Evolutionary conservation across 2,888 invertebrate genomes (phyloP).

Genomic region (Aradus depressus): DNA sequence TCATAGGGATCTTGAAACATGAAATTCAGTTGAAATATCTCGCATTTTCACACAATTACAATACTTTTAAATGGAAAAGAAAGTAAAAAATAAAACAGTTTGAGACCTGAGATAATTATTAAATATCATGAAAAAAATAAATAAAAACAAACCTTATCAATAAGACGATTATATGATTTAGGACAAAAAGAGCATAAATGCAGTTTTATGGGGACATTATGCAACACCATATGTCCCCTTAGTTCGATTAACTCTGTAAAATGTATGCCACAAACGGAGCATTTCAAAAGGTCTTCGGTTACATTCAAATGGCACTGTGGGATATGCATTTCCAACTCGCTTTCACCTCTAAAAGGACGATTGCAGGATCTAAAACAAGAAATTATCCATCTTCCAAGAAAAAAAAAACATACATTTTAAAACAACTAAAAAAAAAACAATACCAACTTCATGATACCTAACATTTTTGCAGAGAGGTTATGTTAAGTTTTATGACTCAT

Average conservation of each 20-base stretch:
- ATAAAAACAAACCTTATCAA: slow-evolving; percentile 10
- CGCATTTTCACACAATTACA: too few species aligned
- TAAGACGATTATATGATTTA: slow-evolving; percentile 12
- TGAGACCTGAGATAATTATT: too few species aligned
- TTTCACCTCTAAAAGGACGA: slow-evolving; percentile 14
- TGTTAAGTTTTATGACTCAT: too few species aligned
- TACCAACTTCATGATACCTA: neutral
- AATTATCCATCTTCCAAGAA: neutral
- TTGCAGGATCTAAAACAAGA: slow-evolving; percentile 8
- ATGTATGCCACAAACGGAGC: neutral
- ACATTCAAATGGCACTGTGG: slow-evolving; percentile 6
- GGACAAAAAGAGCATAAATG: slow-evolving; percentile 9
- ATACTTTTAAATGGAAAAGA: too few species aligned
- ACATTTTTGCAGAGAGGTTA: too few species aligned
- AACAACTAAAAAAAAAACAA: neutral
- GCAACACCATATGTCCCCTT: slow-evolving; percentile 10
- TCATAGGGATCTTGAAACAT: too few species aligned
- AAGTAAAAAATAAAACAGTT: neutral
- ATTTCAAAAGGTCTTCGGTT: neutral
- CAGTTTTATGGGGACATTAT: slow-evolving; percentile 4
- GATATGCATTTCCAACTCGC: slow-evolving; percentile 3
- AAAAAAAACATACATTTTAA: neutral
- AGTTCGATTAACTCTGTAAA: slow-evolving; percentile 5
- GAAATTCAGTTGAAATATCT: too few species aligned
- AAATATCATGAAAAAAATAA: neutral